These are phyloP conservation scores for Deilephila porcellus DNA, from an alignment of 2,888 invertebrate genomes.

Conservation along the genomic window DNA sequence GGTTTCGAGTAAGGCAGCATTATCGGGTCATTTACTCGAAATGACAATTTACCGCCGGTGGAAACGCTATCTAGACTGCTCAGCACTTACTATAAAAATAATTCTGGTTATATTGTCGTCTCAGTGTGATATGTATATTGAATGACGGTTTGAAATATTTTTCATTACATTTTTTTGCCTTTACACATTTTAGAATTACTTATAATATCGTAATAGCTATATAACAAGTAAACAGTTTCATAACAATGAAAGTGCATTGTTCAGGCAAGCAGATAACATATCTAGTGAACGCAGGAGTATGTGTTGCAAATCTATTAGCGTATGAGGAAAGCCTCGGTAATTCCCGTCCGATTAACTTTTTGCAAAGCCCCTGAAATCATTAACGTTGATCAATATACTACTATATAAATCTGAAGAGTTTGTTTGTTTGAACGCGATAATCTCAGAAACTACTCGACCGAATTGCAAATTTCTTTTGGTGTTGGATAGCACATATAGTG, in stretches of 20 bases:
- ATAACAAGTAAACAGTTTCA: background rate
- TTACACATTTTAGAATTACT: no score
- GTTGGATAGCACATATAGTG: no score
- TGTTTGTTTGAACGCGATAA: background rate
- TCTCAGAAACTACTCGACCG: no score
- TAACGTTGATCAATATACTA: background rate
- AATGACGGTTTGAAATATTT: background rate
- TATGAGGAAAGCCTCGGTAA: conserved; percentile 21
- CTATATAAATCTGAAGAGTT: background rate
- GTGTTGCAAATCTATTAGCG: background rate
- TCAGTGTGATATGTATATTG: no score
- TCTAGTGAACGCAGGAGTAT: background rate
- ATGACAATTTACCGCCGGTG: no score
- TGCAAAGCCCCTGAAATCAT: background rate
- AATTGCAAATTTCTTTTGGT: no score
- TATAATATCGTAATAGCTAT: no score
- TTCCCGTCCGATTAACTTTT: conserved; percentile 11
- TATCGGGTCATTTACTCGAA: no score
- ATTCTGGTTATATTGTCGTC: no score
- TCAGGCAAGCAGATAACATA: conserved; percentile 12
- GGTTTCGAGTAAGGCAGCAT: no score
- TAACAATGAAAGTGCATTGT: background rate
- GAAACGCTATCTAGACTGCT: no score
- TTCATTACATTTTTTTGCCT: background rate
- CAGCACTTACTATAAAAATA: no score